phyloP scores from a whole-genome alignment of 2,888 invertebrate genomes.

The Caprella mutica region DNA sequence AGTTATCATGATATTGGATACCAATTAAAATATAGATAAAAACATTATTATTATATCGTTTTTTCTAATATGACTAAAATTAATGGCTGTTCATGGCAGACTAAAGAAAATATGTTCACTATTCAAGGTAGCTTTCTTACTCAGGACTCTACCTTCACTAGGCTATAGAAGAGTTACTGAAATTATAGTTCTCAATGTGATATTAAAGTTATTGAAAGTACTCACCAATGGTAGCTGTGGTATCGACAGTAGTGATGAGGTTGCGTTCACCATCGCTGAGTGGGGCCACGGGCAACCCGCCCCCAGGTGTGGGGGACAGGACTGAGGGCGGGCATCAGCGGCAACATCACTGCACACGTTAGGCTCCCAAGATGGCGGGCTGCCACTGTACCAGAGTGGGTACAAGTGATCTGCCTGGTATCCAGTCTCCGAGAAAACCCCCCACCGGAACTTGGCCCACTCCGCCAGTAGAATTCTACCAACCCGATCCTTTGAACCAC shows the following conservation, averaged over 20 bases:
- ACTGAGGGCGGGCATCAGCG: slow-evolving; percentile 12
- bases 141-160: too few relatives aligned
- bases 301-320: slow-evolving; percentile 22
- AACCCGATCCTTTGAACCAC: slow-evolving; percentile 35
- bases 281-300: slow-evolving; percentile 23
- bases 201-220: not conserved
- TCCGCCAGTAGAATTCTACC: slow-evolving; percentile 47
- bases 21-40: too few relatives aligned
- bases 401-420: slow-evolving; percentile 49
- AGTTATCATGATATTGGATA: too few relatives aligned
- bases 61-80: too few relatives aligned
- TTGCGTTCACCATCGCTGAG: slow-evolving; percentile 38
- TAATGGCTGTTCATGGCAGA: too few relatives aligned
- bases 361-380: slow-evolving; percentile 39
- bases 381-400: slow-evolving; percentile 46
- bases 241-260: slow-evolving; percentile 47
- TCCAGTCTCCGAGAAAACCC: slow-evolving; percentile 56
- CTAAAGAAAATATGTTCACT: too few relatives aligned
- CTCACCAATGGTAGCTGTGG: slow-evolving; percentile 43
- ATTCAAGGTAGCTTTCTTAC: too few relatives aligned
- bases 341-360: slow-evolving; percentile 37
- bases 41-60: too few relatives aligned
- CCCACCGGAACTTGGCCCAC: slow-evolving; percentile 56
- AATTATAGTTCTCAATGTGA: too few relatives aligned
- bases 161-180: too few relatives aligned